Evolutionary conservation across 1,140 invertebrate genomes (phyloP).

Genomic region (Drosophila setifemur): DNA sequence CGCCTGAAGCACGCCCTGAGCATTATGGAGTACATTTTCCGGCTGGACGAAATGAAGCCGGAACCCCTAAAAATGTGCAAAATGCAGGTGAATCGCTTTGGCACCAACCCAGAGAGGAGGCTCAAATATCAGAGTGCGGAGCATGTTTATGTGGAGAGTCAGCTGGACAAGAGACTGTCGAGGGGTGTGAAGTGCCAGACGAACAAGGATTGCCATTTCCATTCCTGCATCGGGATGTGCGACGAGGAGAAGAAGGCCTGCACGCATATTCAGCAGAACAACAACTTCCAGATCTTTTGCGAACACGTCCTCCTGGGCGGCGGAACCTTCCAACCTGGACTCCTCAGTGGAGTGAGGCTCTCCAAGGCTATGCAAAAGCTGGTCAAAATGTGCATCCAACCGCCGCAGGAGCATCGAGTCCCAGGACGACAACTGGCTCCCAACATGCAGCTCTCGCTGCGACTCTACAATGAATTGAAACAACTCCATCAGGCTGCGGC

Average conservation of each 20-base stretch:
- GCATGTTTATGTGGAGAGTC: slow-evolving; percentile 68
- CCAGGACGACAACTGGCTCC: slow-evolving; percentile 56
- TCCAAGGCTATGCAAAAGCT: slow-evolving; percentile 55
- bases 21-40: slow-evolving; percentile 75
- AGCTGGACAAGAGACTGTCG: slow-evolving; percentile 68
- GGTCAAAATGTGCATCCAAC: slow-evolving; percentile 64
- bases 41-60: slow-evolving; percentile 76
- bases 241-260: slow-evolving; percentile 50
- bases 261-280: slow-evolving; percentile 71
- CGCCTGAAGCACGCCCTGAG: slow-evolving; percentile 70
- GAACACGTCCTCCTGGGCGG: slow-evolving; percentile 60
- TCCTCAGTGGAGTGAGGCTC: slow-evolving; percentile 57
- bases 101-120: slow-evolving; percentile 57
- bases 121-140: slow-evolving; percentile 77
- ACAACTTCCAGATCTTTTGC: slow-evolving; percentile 77
- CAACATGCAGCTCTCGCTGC: slow-evolving; percentile 57
- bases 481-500: slow-evolving; percentile 62
- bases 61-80: slow-evolving; percentile 79
- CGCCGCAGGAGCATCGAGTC: slow-evolving; percentile 64
- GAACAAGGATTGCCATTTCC: slow-evolving; percentile 65
- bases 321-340: slow-evolving; percentile 64
- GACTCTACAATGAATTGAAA: slow-evolving; percentile 75
- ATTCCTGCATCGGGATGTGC: slow-evolving; percentile 68
- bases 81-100: slow-evolving; percentile 73
- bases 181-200: slow-evolving; percentile 53